These are phyloP conservation scores for Cyphomyrus discorhynchus DNA, from an alignment of 2,113 vertebrate species.

Conservation along the genomic window DNA sequence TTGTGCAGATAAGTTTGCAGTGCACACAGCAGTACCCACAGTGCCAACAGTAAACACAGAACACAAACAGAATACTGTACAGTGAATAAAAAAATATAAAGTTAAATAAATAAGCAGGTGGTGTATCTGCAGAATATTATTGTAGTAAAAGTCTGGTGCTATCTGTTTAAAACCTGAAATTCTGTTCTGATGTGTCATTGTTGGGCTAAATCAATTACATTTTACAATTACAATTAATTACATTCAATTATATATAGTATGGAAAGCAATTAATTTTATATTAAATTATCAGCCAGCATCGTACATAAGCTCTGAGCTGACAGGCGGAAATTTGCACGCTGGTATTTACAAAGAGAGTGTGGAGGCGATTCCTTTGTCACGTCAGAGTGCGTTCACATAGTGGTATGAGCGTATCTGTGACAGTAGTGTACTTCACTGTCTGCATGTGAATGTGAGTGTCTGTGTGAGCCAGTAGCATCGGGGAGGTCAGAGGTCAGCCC, in stretches of 20 bases:
- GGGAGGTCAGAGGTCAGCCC: slow-evolving; percentile 47
- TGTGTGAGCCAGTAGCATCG: slow-evolving; percentile 29
- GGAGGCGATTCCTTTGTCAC: no score
- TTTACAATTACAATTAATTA: not conserved
- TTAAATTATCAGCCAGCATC: not conserved
- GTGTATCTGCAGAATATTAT: not conserved
- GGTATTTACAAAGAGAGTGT: not conserved
- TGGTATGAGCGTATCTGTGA: not conserved
- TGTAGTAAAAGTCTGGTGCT: not conserved
- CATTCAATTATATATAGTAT: not conserved
- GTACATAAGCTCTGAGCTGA: not conserved
- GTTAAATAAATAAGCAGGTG: not conserved
- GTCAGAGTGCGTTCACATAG: not conserved
- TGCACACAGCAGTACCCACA: not conserved
- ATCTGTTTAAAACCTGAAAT: not conserved
- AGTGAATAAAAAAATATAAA: not conserved
- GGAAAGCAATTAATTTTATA: not conserved
- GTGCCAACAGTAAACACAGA: not conserved
- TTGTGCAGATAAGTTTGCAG: not conserved
- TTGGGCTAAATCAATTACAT: not conserved
- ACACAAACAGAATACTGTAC: not conserved
- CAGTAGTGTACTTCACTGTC: not conserved
- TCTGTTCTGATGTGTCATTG: not conserved
- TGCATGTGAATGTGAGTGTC: slow-evolving; percentile 27
- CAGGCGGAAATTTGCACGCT: not conserved